Conservation (phyloP, 2,797 vertebrate species). For the Lates japonicus region DNA sequence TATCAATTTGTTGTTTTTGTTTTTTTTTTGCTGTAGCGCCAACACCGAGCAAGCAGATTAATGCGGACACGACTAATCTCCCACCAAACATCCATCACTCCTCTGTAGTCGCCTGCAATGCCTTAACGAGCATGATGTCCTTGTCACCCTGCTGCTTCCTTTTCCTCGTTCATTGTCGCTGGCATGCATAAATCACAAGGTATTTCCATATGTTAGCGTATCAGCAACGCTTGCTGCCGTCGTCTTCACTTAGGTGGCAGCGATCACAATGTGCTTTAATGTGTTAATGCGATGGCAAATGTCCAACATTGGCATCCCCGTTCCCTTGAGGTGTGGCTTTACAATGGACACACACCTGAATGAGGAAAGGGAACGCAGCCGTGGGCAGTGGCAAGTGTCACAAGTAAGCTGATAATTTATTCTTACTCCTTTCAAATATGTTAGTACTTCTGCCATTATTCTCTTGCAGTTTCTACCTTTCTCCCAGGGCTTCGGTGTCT, state of each 20-base stretch:
- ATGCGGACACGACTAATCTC: constrained; percentile 48
- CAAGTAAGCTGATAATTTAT: constrained; percentile 3
- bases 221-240: background rate
- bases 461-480: background rate
- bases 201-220: constrained; percentile 53
- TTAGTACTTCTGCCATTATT: constrained; percentile 17
- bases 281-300: constrained; percentile 26
- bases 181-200: constrained; percentile 18
- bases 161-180: background rate
- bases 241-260: background rate
- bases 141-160: constrained; percentile 33
- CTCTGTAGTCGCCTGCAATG: constrained; percentile 14
- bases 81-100: constrained; percentile 46
- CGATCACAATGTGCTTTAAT: constrained; percentile 18
- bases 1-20: constrained; percentile 24
- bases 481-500: background rate
- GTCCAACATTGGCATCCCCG: background rate
- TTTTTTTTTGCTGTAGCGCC: background rate
- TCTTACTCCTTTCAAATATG: background rate
- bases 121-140: constrained; percentile 59
- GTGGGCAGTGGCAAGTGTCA: constrained; percentile 3
- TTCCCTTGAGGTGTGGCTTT: constrained; percentile 14
- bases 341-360: background rate
- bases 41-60: constrained; percentile 20
- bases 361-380: background rate